Evolutionary conservation across 2,888 invertebrate species (phyloP).

Genomic region (Luffia ferchaultella): DNA sequence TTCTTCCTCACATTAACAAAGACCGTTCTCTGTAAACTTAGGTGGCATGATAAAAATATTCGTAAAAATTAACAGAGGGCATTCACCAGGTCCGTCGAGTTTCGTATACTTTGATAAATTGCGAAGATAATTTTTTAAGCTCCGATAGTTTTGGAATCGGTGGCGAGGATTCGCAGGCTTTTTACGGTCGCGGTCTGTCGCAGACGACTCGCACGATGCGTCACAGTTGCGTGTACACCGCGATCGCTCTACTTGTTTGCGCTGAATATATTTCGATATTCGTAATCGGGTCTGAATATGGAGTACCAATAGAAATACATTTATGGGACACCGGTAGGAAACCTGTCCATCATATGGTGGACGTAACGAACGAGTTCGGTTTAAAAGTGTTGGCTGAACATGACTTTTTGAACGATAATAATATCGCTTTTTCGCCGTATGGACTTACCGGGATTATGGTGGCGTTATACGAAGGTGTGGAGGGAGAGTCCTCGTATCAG

Average conservation of each 20-base stretch:
- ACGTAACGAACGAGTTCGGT: slow-evolving; percentile 79
- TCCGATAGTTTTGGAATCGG: not conserved
- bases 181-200: slow-evolving; percentile 2
- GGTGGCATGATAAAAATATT: slow-evolving; percentile 2
- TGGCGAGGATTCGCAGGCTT: not conserved
- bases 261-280: slow-evolving; percentile 4
- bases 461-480: slow-evolving; percentile 80
- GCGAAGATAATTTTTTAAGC: slow-evolving; percentile 34
- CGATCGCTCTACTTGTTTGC: slow-evolving; percentile 20
- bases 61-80: slow-evolving; percentile 29
- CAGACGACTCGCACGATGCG: slow-evolving; percentile 50
- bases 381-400: slow-evolving; percentile 75
- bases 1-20: not conserved
- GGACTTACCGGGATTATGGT: slow-evolving; percentile 82
- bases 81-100: slow-evolving; percentile 49
- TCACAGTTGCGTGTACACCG: slow-evolving; percentile 31
- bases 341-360: slow-evolving; percentile 80
- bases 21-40: not conserved
- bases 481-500: slow-evolving; percentile 76
- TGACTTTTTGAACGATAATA: slow-evolving; percentile 77
- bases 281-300: slow-evolving; percentile 22
- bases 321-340: slow-evolving; percentile 51
- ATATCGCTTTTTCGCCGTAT: slow-evolving; percentile 86
- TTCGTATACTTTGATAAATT: slow-evolving; percentile 42
- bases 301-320: slow-evolving; percentile 51